Conservation (phyloP, 2,888 invertebrate species). For the Cerceris rybyensis region DNA sequence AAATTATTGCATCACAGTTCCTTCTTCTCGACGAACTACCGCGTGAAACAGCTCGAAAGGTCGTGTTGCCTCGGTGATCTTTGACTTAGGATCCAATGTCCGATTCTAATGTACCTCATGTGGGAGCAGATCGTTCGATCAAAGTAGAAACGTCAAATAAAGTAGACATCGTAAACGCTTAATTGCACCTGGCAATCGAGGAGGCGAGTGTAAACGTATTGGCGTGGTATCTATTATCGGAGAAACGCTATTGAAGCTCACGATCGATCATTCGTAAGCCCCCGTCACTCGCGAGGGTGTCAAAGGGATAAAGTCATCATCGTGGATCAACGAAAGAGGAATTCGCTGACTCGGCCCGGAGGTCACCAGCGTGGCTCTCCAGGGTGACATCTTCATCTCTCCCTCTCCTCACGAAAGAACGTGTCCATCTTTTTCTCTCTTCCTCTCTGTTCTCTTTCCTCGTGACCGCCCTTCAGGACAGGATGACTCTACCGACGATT, state of each 20-base stretch:
- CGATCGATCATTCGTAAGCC: conserved; percentile 53
- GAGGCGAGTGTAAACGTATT: too few relatives aligned
- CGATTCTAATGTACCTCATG: too few relatives aligned
- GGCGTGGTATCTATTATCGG: conserved; percentile 18
- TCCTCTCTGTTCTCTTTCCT: neutral
- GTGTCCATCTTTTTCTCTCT: neutral
- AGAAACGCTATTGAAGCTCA: conserved; percentile 41
- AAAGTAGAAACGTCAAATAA: too few relatives aligned
- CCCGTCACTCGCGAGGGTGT: conserved; percentile 43
- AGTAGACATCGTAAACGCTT: too few relatives aligned
- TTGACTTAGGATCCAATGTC: too few relatives aligned
- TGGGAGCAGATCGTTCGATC: too few relatives aligned
- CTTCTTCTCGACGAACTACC: neutral
- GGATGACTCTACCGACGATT: conserved; percentile 55
- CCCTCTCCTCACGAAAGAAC: conserved; percentile 1
- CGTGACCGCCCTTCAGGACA: conserved; percentile 2
- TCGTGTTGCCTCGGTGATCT: too few relatives aligned
- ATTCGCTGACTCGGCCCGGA: conserved; percentile 64
- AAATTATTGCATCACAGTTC: conserved; percentile 8
- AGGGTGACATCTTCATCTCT: conserved; percentile 63
- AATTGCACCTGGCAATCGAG: too few relatives aligned
- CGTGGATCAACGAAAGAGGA: conserved; percentile 57
- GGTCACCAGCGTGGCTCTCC: conserved; percentile 51
- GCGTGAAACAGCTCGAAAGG: neutral
- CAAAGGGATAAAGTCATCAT: conserved; percentile 61